A percentile compares a stretch with the other conserved stretches of the same genome.
Conservation (phyloP, 2,888 invertebrate species). For the Drepanosiphum platanoidis region DNA sequence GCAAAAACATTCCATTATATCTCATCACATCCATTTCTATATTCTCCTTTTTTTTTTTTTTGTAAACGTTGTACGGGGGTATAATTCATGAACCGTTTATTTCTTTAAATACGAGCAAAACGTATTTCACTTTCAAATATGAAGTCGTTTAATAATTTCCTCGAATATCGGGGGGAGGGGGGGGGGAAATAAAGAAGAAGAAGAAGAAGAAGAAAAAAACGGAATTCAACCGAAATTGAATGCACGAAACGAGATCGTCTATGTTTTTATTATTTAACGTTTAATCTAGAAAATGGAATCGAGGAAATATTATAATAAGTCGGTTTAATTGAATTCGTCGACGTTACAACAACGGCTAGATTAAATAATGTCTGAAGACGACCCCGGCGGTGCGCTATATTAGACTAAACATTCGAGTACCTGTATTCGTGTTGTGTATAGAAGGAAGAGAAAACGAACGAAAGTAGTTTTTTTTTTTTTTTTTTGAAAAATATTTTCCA, state of each 20-base stretch:
- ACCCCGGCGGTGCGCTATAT: no score
- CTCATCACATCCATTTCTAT: neutral
- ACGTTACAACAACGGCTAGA: neutral
- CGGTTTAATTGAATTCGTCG: neutral
- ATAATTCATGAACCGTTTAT: constrained; percentile 11
- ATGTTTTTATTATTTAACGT: neutral
- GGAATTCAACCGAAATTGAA: neutral
- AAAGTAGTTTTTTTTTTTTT: no score
- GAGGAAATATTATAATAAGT: no score
- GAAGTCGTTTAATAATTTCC: neutral
- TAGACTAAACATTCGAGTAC: neutral
- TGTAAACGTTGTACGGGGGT: neutral
- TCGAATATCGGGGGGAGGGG: neutral
- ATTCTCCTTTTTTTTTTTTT: neutral
- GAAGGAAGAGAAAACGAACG: no score
- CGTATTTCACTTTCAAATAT: neutral
- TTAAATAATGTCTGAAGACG: neutral
- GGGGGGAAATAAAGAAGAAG: no score
- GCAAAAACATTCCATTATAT: constrained; percentile 3
- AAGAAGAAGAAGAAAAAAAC: neutral
- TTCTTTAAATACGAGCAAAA: neutral
- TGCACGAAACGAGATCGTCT: neutral
- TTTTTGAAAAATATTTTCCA: no score
- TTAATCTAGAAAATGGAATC: neutral
- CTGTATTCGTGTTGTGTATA: no score